Percentiles rank a stretch among this genome's conserved stretches.
Evolutionary conservation across 2,888 invertebrate species (phyloP).

Genomic region (Eupeodes latifasciatus): DNA sequence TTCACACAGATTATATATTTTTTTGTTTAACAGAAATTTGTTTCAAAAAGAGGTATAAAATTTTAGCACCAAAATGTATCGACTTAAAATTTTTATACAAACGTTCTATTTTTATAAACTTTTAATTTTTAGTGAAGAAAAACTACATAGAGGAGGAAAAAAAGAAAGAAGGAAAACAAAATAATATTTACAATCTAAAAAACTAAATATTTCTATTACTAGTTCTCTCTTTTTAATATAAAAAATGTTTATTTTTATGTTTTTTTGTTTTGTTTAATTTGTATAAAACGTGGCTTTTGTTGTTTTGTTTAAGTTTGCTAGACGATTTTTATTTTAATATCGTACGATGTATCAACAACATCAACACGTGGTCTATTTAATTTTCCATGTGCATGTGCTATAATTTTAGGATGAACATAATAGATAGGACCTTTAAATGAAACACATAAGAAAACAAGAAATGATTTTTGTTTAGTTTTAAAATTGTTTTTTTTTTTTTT

Average conservation of each 20-base stretch:
- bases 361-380: constrained; percentile 81
- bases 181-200: constrained; percentile 43
- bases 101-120: not conserved
- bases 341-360: constrained; percentile 83
- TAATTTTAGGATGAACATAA: constrained; percentile 82
- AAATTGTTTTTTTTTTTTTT: constrained; percentile 37
- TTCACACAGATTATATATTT: constrained; percentile 15
- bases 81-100: constrained; percentile 32
- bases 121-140: not conserved
- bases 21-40: constrained; percentile 13
- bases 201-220: constrained; percentile 32
- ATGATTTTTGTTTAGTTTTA: constrained; percentile 52
- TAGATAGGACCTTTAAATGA: constrained; percentile 80
- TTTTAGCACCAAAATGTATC: constrained; percentile 60
- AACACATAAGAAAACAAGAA: constrained; percentile 69
- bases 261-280: constrained; percentile 2
- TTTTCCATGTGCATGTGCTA: constrained; percentile 83
- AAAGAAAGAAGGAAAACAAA: not conserved
- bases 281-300: constrained; percentile 49
- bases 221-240: constrained; percentile 56
- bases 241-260: constrained; percentile 34
- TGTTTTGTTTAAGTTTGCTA: constrained; percentile 76
- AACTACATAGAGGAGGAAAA: constrained; percentile 14
- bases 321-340: constrained; percentile 84
- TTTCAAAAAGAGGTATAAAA: constrained; percentile 13